Evolutionary conservation across 2,888 invertebrate genomes (phyloP).

Genomic region (Punctoribates punctum): DNA sequence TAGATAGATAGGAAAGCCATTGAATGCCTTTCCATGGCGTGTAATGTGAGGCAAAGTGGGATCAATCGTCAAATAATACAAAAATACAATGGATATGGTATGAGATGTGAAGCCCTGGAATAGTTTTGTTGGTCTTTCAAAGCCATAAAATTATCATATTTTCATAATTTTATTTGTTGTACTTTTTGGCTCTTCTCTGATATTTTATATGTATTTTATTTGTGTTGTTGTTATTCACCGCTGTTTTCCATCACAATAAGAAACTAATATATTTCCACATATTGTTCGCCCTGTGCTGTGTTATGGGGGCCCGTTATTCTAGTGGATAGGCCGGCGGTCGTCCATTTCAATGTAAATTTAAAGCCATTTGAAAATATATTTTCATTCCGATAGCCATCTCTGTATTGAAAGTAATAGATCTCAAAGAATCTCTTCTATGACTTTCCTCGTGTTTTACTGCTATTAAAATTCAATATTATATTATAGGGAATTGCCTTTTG

Average conservation of each 20-base stretch:
- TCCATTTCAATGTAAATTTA: constrained; percentile 29
- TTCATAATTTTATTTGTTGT: neutral
- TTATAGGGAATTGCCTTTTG: neutral
- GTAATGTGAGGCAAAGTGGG: neutral
- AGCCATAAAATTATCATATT: constrained; percentile 25
- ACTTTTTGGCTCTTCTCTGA: neutral
- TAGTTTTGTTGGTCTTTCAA: neutral
- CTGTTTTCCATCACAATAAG: constrained; percentile 7
- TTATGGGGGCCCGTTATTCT: neutral
- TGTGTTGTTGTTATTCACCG: neutral
- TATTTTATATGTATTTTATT: neutral
- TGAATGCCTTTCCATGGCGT: no score
- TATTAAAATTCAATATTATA: constrained; percentile 11
- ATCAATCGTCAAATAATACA: neutral
- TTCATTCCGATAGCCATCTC: neutral
- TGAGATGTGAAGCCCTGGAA: neutral
- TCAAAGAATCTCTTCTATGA: no score
- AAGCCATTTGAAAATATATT: neutral
- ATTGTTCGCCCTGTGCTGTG: neutral
- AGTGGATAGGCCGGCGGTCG: neutral
- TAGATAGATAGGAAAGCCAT: neutral
- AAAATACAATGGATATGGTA: neutral
- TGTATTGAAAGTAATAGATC: neutral
- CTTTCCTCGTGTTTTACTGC: neutral
- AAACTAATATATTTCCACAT: constrained; percentile 6